A percentile compares a stretch with the other conserved stretches of the same genome.
Conservation (phyloP, 2,888 invertebrate genomes). For the Macrosiphum euphorbiae region DNA sequence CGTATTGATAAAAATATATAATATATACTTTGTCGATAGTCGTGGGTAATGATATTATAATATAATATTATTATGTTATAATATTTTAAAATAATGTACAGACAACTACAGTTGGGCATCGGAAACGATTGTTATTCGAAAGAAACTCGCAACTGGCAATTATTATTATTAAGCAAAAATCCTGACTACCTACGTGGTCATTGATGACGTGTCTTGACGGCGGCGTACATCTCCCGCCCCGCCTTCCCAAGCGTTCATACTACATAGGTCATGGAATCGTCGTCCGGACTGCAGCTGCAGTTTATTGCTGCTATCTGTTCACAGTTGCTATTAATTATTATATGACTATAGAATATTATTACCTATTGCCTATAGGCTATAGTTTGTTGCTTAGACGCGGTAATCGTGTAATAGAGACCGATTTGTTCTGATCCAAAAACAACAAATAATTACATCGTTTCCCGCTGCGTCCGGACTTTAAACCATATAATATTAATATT, state of each 20-base stretch:
- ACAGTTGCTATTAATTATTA: not conserved
- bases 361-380: not conserved
- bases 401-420: not conserved
- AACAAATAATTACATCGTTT: not conserved
- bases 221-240: not conserved
- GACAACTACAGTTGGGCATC: not conserved
- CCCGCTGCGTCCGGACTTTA: not conserved
- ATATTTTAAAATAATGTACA: not conserved
- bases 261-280: not conserved
- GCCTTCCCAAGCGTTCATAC: not conserved
- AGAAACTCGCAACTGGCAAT: not conserved
- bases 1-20: too few relatives aligned
- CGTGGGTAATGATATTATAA: not conserved
- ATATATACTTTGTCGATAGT: not conserved
- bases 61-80: not conserved
- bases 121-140: not conserved
- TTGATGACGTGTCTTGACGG: not conserved
- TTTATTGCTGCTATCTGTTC: not conserved
- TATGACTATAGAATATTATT: not conserved
- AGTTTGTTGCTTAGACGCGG: not conserved
- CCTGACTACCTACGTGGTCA: not conserved
- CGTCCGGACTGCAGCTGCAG: not conserved
- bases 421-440: not conserved
- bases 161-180: not conserved
- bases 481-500: not conserved